Evolutionary conservation across 2,888 invertebrate species (phyloP), one percentile per base, ranked within the genome.

Genomic region (Lasioglossum malachurum): DNA sequence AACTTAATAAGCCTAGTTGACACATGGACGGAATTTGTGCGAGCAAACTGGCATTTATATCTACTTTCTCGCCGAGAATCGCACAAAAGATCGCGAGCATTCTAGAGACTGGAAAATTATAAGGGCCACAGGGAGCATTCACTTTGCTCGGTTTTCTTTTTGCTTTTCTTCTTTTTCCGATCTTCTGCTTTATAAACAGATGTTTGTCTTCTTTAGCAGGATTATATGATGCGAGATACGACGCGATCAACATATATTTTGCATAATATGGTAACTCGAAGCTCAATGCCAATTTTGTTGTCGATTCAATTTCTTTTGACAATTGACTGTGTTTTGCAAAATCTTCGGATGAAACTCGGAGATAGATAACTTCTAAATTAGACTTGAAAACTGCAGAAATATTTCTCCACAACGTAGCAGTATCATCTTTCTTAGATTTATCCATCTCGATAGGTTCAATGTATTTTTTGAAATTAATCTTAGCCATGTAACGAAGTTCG

Each of bases 171-270:
- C 96, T 96, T 91, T 97, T 97, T 93, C 97, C 98, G 0, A 97
- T 97, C 90, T 97, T 97, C 91, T 97, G 95, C 95, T 98, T 98
- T 95, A 98, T 97, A 94, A 98, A 99, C 72, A 99, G 96, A 74
- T 98, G 96, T 93, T 98, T 98, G 94, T 99, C 99, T 90, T 98
- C 97, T 91, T 98, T 98, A 0, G 98, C 97, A 1, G 99, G 98
- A 95, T 99, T 99, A 94, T 99, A 98, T 53, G 99, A 99, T 0
- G 99, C 99, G 85, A 99, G 96, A 94, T 98, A 99, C 0, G 98
- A 98, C 12, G 99, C 98, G 44, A 99, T 98, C 4, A 99, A 96
- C 57, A 99, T 96, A 94, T 97, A 99, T 95, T 99, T 99, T 0
- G 98, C 98, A 95, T 98, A 99, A 94, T 97, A 98, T 0, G 99